A percentile compares a stretch with the other conserved stretches of the same genome.
Conservation (phyloP, 1,140 invertebrate genomes). For the Riptortus pedestris region DNA sequence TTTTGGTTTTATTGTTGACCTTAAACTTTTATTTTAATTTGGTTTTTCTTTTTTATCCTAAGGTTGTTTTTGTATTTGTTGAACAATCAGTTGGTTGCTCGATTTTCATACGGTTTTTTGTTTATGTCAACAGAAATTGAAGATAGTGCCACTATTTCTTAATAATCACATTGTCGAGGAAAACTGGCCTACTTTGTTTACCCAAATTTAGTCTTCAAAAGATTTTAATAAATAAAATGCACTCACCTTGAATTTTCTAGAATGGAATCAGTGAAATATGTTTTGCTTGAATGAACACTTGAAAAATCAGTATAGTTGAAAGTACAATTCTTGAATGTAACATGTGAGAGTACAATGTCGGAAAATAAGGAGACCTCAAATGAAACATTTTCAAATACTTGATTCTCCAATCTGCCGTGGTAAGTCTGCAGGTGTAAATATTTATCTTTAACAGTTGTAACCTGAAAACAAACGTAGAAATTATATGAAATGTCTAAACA, state of each 20-base stretch:
- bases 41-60: too few species aligned
- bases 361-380: constrained; percentile 41
- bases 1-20: too few species aligned
- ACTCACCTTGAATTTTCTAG: constrained; percentile 41
- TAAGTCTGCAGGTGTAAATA: constrained; percentile 30
- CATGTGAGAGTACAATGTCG: constrained; percentile 41
- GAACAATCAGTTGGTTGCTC: too few species aligned
- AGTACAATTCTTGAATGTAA: constrained; percentile 39
- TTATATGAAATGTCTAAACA: too few species aligned
- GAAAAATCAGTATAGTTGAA: constrained; percentile 39
- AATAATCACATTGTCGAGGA: too few species aligned
- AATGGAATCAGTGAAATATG: constrained; percentile 41
- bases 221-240: not conserved
- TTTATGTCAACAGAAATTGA: too few species aligned
- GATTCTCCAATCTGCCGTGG: constrained; percentile 39
- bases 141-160: too few species aligned
- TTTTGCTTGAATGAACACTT: constrained; percentile 40
- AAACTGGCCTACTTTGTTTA: too few species aligned
- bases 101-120: too few species aligned
- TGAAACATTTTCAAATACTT: constrained; percentile 37
- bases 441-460: not conserved
- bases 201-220: too few species aligned
- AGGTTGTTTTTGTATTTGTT: too few species aligned
- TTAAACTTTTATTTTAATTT: too few species aligned
- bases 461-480: not conserved